phyloP scores from a whole-genome alignment of 2,113 vertebrate genomes.

The Erinaceus europaeus region DNA sequence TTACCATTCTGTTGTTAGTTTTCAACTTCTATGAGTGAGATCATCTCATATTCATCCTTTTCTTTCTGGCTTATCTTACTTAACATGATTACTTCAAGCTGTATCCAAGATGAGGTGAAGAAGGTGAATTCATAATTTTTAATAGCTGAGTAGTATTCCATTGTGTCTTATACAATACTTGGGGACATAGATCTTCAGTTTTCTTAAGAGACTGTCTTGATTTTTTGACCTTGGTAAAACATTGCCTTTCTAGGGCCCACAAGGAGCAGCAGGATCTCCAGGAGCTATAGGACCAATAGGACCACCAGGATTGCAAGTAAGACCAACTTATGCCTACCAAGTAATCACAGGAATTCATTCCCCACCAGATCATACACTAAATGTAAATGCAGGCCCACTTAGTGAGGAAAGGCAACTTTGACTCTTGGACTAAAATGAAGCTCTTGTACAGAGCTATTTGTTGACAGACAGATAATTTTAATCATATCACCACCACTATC shows the following conservation, averaged over 20 bases:
- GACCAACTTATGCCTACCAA: background rate
- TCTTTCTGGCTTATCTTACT: too few relatives aligned
- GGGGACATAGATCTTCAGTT: too few relatives aligned
- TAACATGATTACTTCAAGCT: too few relatives aligned
- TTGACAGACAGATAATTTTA: too few relatives aligned
- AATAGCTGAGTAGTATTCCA: too few relatives aligned
- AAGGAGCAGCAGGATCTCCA: conserved; percentile 80
- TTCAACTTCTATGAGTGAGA: too few relatives aligned
- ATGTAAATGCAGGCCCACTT: background rate
- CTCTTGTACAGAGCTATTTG: background rate
- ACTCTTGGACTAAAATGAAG: background rate
- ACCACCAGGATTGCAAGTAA: conserved; percentile 76
- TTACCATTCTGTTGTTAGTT: too few relatives aligned
- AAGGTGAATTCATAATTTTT: too few relatives aligned
- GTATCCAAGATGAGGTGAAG: too few relatives aligned
- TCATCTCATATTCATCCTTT: too few relatives aligned
- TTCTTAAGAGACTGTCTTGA: background rate
- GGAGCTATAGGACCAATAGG: conserved; percentile 86
- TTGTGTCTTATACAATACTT: too few relatives aligned
- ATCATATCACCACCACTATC: too few relatives aligned
- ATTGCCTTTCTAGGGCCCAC: conserved; percentile 82
- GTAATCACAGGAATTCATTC: background rate
- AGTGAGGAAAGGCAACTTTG: background rate
- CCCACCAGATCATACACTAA: background rate
- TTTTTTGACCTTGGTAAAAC: conserved; percentile 34